Percentiles rank a stretch among this genome's conserved stretches.
These are phyloP conservation scores for Odontomachus brunneus DNA, from an alignment of 1,140 invertebrate genomes.

Conservation along the genomic window DNA sequence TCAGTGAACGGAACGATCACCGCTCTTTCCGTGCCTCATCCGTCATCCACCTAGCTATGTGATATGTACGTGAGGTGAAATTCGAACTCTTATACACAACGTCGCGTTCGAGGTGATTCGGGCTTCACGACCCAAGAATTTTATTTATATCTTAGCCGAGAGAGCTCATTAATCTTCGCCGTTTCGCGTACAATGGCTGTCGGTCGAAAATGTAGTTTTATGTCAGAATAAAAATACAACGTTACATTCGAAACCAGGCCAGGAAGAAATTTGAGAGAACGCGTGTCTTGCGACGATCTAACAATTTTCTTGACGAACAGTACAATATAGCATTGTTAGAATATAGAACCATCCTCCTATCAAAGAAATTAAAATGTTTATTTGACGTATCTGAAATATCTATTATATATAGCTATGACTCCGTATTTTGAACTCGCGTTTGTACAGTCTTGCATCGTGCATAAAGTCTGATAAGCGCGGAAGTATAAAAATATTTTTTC, in stretches of 20 bases:
- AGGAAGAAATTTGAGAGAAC: neutral
- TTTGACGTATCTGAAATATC: neutral
- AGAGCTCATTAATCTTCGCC: conserved; percentile 61
- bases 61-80: conserved; percentile 59
- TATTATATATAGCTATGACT: neutral
- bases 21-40: conserved; percentile 20
- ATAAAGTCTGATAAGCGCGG: neutral
- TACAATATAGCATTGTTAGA: conserved; percentile 18
- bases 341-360: neutral
- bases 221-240: conserved; percentile 7
- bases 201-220: conserved; percentile 4
- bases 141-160: conserved; percentile 65
- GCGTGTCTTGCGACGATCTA: neutral
- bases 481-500: neutral
- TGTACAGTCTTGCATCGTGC: neutral
- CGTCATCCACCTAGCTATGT: conserved; percentile 34
- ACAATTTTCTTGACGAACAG: conserved; percentile 6
- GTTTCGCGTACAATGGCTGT: conserved; percentile 15
- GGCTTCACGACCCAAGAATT: conserved; percentile 52
- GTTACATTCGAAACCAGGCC: conserved; percentile 20
- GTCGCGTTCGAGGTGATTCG: conserved; percentile 27
- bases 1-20: conserved; percentile 27
- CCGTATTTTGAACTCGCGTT: neutral
- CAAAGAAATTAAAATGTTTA: neutral
- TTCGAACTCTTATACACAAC: neutral